Percentiles rank a stretch among this genome's conserved stretches.
Evolutionary conservation across 1,140 invertebrate species (phyloP).

Genomic region (Euwallacea fornicatus): DNA sequence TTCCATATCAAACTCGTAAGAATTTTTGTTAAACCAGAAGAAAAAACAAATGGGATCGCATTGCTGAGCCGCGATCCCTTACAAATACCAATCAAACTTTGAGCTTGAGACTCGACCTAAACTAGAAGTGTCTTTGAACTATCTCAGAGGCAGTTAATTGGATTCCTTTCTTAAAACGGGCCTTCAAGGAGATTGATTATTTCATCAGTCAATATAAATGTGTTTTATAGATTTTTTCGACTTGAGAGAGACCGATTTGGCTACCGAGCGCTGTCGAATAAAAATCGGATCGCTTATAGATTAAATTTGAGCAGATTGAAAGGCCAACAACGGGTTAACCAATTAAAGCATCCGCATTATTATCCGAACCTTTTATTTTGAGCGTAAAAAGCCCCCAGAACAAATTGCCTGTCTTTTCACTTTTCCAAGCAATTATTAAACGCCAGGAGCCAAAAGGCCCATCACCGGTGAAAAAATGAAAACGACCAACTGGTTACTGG

Average conservation of each 20-base stretch:
- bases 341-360: conserved; percentile 29
- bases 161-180: conserved; percentile 5
- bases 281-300: not conserved
- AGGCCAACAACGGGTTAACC: not conserved
- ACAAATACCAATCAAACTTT: no score
- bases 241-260: not conserved
- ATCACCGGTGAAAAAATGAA: conserved; percentile 19
- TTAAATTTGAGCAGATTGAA: no score
- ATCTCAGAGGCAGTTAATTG: conserved; percentile 7
- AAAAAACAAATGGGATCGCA: no score
- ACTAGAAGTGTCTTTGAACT: not conserved
- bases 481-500: conserved; percentile 33
- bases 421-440: conserved; percentile 36
- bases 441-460: conserved; percentile 30
- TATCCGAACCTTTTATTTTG: conserved; percentile 21
- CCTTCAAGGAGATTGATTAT: conserved; percentile 10
- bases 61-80: no score
- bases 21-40: no score
- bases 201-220: conserved; percentile 9
- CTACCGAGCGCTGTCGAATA: not conserved
- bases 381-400: conserved; percentile 17
- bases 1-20: no score
- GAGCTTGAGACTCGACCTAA: no score
- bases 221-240: conserved; percentile 3
- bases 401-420: conserved; percentile 36